phyloP scores from a whole-genome alignment of 1,140 invertebrate genomes.

The Hormaphis cornu region DNA sequence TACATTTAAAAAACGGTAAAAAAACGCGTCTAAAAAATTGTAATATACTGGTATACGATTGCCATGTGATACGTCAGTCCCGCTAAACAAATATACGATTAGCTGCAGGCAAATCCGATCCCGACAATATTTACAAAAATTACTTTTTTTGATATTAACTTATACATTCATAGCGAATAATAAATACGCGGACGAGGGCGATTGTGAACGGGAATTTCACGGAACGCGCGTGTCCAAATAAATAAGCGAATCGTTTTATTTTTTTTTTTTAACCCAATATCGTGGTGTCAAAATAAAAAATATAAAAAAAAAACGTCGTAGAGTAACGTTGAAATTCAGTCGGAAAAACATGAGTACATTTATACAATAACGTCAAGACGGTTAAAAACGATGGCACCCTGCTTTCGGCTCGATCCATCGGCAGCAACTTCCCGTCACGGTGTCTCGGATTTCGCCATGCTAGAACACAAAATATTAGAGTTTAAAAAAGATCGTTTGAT shows the following conservation, averaged over 20 bases:
- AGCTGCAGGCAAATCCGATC: not conserved
- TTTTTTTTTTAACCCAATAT: no score
- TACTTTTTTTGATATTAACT: no score
- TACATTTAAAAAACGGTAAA: no score
- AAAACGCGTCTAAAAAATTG: not conserved
- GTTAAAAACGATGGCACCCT: not conserved
- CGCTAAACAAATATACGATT: not conserved
- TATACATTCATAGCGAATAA: no score
- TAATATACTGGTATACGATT: not conserved
- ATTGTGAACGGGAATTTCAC: not conserved
- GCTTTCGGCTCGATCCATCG: not conserved
- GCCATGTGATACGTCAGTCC: not conserved
- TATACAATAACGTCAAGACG: no score
- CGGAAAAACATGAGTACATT: no score
- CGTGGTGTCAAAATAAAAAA: not conserved
- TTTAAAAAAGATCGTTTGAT: no score
- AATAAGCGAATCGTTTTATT: no score
- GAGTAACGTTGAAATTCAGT: conserved; percentile 1
- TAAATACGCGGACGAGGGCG: not conserved
- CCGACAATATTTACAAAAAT: no score
- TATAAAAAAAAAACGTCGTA: not conserved
- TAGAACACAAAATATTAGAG: no score
- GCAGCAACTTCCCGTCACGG: not conserved
- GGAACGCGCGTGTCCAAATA: not conserved
- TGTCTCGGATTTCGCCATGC: no score